Evolutionary conservation across 2,113 vertebrate genomes (phyloP).

Genomic region (Catharus bicknelli): DNA sequence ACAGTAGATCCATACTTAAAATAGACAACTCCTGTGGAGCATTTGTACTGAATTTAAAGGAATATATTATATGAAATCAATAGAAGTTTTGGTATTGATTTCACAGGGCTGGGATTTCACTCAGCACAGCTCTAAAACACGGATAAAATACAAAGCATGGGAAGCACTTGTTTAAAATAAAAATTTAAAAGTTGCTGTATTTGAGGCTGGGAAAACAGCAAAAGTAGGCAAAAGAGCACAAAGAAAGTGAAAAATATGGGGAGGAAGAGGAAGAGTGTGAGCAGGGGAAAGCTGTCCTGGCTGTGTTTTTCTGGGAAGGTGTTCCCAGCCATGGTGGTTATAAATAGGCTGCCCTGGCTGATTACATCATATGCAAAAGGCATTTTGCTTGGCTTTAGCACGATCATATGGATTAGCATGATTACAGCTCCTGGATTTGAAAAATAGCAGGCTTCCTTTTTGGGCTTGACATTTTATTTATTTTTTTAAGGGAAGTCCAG

Average conservation of each 20-base stretch:
- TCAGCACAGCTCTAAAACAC: background rate
- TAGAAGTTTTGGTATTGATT: conserved; percentile 61
- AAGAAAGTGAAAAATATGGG: background rate
- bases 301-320: background rate
- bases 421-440: conserved; percentile 46
- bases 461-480: conserved; percentile 36
- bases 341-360: background rate
- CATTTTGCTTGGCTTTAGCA: conserved; percentile 27
- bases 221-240: background rate
- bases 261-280: background rate
- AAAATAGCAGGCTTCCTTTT: conserved; percentile 60
- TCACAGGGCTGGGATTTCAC: conserved; percentile 1
- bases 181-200: background rate
- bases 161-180: background rate
- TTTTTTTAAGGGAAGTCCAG: conserved; percentile 44
- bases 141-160: background rate
- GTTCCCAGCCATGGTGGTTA: background rate
- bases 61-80: conserved; percentile 60
- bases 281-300: background rate
- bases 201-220: background rate
- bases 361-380: conserved; percentile 36
- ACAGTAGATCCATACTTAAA: conserved; percentile 57
- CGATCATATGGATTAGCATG: conserved; percentile 45
- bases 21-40: conserved; percentile 16
- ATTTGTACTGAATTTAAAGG: conserved; percentile 58